Percentiles rank a stretch among this genome's conserved stretches.
Evolutionary conservation across 2,797 vertebrate species (phyloP).

Genomic region (Huso huso): DNA sequence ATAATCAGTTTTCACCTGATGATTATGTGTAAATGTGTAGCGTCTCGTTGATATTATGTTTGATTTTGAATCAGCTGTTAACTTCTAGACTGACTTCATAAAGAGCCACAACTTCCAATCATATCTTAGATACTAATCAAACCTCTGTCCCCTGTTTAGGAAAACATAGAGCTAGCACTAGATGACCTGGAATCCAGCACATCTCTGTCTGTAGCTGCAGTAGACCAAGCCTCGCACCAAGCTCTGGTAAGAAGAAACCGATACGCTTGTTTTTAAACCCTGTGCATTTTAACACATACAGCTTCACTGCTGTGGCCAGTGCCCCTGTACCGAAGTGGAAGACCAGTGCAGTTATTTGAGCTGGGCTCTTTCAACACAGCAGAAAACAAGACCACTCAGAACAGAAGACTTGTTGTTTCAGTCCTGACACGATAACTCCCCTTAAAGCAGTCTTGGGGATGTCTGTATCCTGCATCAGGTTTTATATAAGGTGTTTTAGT

Average conservation of each 20-base stretch:
- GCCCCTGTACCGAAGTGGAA: no score
- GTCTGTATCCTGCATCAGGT: no score
- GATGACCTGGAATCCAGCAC: slow-evolving; percentile 79
- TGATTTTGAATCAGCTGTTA: neutral
- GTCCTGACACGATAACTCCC: no score
- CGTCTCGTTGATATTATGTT: neutral
- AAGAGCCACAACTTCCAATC: slow-evolving; percentile 11
- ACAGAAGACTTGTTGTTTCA: no score
- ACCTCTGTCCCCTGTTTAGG: slow-evolving; percentile 64
- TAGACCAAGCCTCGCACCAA: slow-evolving; percentile 89
- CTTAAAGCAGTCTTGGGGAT: no score
- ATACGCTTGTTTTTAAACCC: neutral
- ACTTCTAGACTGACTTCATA: slow-evolving; percentile 11
- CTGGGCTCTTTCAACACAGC: no score
- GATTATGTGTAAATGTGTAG: neutral
- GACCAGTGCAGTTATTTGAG: no score
- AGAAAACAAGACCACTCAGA: no score
- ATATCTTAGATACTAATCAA: slow-evolving; percentile 42
- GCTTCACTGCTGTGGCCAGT: neutral
- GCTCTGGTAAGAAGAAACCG: slow-evolving; percentile 74
- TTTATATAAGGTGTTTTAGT: no score
- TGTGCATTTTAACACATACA: neutral
- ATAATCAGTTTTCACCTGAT: neutral
- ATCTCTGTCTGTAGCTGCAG: slow-evolving; percentile 74
- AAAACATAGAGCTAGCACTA: slow-evolving; percentile 91